Evolutionary conservation across 2,113 vertebrate genomes (phyloP), one percentile per base, ranked within the genome.

Genomic region (Vireo altiloquus): DNA sequence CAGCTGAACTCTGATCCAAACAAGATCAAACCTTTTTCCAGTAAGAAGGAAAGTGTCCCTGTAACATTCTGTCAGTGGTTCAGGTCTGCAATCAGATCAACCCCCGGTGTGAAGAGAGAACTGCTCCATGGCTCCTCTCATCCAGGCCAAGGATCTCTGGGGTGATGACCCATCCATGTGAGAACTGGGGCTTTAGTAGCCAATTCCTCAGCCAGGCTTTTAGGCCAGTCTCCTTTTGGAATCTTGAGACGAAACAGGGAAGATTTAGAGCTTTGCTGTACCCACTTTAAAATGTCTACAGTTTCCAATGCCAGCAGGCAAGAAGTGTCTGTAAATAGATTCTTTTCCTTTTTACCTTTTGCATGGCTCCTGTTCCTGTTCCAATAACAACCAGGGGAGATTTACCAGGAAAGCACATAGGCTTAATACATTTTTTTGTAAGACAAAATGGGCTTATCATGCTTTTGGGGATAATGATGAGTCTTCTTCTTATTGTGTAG

Each of bases 321-420:
- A 87, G 57, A 81, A 78, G 33, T 54, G 56, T 37, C 64, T 81
- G 65, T 77, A 91, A 92, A 89, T 12, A 90, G 27, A 87, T 78
- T 87, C 2, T 81, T 89, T 64, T 75, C 42, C 64, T 78, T 61
- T 75, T 52, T 82, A 95, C 39, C 64, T 92, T 90, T 83, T 83
- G 61, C 53, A 64, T 82, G 0, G 0, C 60, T 81, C 30, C 42
- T 63, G n/a, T 69, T 85, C 52, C 65, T 71, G 46, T 68, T 93
- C 84, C 84, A 75, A 8, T 70, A 96, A 92, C 50, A 96, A 94
- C 56, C 65, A n/a, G 80, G n/a, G 81, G 33, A 92, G 65, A 89
- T 89, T 87, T 81, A 87, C 40, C 70, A 87, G 69, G 65, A 94
- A 87, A 94, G 24, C 25, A 60, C 35, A 60, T 1, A 56, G 49